Evolutionary conservation across 2,113 vertebrate genomes (phyloP).

Genomic region (Hiodon alosoides): DNA sequence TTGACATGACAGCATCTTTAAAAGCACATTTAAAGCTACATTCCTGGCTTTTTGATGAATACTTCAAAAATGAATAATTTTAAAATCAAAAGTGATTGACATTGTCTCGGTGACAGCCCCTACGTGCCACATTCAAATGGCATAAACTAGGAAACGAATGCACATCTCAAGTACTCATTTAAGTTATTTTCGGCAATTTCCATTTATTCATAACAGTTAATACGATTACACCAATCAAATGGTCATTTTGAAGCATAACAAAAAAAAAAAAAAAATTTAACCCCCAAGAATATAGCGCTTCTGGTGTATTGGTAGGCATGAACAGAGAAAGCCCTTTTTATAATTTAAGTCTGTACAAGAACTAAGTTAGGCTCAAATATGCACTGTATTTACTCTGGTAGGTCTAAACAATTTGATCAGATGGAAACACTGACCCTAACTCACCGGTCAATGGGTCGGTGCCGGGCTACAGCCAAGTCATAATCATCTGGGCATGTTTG

Average conservation of each 20-base stretch:
- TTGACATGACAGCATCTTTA: conserved; percentile 6
- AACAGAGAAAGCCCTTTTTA: conserved; percentile 70
- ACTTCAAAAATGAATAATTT: conserved; percentile 1
- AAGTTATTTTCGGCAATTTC: conserved; percentile 59
- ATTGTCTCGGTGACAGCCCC: conserved; percentile 11
- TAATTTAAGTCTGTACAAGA: conserved; percentile 50
- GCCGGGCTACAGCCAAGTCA: conserved; percentile 34
- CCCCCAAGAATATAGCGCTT: conserved; percentile 64
- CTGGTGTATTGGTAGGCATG: conserved; percentile 55
- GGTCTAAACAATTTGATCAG: conserved; percentile 55
- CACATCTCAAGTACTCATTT: conserved; percentile 59
- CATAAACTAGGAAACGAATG: conserved; percentile 50
- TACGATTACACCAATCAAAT: conserved; percentile 21
- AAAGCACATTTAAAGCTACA: conserved; percentile 41
- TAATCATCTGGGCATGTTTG: neutral
- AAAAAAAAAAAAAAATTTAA: conserved; percentile 43
- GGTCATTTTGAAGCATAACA: conserved; percentile 9
- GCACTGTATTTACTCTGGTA: conserved; percentile 46
- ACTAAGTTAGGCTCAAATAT: conserved; percentile 54
- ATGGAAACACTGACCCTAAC: conserved; percentile 34
- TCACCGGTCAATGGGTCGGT: conserved; percentile 38
- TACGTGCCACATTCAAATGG: conserved; percentile 33
- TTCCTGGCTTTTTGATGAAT: conserved; percentile 49
- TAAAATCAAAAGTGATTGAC: neutral
- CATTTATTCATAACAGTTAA: conserved; percentile 52